Percentiles rank a stretch among this genome's conserved stretches.
Conservation (phyloP, 1,140 invertebrate genomes). For the Drosophila nannoptera region DNA sequence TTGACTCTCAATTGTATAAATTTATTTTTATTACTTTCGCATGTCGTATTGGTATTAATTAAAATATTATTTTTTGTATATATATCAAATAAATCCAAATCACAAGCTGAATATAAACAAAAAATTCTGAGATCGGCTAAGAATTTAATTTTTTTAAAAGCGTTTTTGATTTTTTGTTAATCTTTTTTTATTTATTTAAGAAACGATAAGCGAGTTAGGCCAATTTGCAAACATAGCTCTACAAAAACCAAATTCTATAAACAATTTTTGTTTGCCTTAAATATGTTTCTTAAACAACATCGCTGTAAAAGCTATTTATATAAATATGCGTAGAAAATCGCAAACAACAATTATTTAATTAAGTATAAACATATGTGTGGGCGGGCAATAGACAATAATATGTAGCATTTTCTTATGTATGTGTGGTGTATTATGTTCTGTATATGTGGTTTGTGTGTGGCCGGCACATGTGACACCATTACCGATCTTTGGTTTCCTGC, state of each 20-base stretch:
- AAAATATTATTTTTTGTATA: constrained; percentile 47
- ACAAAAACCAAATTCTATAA: constrained; percentile 68
- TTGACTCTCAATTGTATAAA: constrained; percentile 55
- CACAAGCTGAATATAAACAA: constrained; percentile 72
- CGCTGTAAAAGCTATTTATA: constrained; percentile 71
- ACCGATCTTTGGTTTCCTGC: constrained; percentile 44
- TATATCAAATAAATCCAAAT: constrained; percentile 73
- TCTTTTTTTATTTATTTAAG: constrained; percentile 55
- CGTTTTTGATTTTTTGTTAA: constrained; percentile 19
- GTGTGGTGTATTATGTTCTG: constrained; percentile 29
- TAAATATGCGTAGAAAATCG: constrained; percentile 59
- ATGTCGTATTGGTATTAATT: constrained; percentile 53
- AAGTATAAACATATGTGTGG: constrained; percentile 56
- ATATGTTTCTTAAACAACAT: constrained; percentile 68
- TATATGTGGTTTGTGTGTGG: constrained; percentile 14
- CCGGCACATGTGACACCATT: constrained; percentile 14
- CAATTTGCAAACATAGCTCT: constrained; percentile 69
- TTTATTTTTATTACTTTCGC: constrained; percentile 60
- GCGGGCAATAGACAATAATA: constrained; percentile 47
- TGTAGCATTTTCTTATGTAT: constrained; percentile 30
- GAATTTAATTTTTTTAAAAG: constrained; percentile 20
- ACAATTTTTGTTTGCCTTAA: constrained; percentile 68
- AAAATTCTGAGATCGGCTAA: constrained; percentile 26
- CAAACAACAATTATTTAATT: constrained; percentile 73
- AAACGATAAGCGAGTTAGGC: constrained; percentile 62